A percentile compares a stretch with the other conserved stretches of the same genome.
phyloP scores from a whole-genome alignment of 1,140 invertebrate genomes.

The Pseudomyrmex pallidus region DNA sequence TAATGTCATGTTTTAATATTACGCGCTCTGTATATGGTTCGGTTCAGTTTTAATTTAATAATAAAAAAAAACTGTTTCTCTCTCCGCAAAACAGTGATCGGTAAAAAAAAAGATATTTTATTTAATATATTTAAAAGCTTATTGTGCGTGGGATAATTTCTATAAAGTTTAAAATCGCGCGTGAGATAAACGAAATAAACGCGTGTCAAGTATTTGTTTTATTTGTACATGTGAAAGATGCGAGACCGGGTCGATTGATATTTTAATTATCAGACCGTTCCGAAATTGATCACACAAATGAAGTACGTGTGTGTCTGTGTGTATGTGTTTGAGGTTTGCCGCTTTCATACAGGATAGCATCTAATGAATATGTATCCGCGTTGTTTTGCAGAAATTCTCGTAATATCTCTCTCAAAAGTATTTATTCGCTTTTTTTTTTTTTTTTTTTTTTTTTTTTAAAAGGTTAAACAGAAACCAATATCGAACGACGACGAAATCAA shows the following conservation, averaged over 20 bases:
- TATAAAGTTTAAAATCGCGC: background rate
- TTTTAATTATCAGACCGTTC: slow-evolving; percentile 62
- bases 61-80: background rate
- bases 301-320: background rate
- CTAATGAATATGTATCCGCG: slow-evolving; percentile 26
- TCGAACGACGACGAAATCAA: slow-evolving; percentile 15
- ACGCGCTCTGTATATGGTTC: background rate
- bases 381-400: slow-evolving; percentile 26
- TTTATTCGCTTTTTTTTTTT: background rate
- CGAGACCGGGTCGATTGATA: slow-evolving; percentile 39
- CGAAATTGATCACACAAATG: slow-evolving; percentile 59
- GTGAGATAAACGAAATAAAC: slow-evolving; percentile 11
- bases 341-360: slow-evolving; percentile 7
- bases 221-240: slow-evolving; percentile 12
- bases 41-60: slow-evolving; percentile 10
- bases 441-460: background rate
- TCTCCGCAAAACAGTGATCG: background rate
- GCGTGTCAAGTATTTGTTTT: slow-evolving; percentile 21
- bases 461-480: slow-evolving; percentile 32
- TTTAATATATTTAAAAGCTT: slow-evolving; percentile 18
- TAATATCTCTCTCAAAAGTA: slow-evolving; percentile 9
- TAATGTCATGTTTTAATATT: background rate
- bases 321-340: background rate
- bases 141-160: background rate
- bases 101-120: background rate